Percentiles rank a stretch among this genome's conserved stretches.
phyloP scores from a whole-genome alignment of 2,113 vertebrate genomes.

The Melanerpes aurifrons region DNA sequence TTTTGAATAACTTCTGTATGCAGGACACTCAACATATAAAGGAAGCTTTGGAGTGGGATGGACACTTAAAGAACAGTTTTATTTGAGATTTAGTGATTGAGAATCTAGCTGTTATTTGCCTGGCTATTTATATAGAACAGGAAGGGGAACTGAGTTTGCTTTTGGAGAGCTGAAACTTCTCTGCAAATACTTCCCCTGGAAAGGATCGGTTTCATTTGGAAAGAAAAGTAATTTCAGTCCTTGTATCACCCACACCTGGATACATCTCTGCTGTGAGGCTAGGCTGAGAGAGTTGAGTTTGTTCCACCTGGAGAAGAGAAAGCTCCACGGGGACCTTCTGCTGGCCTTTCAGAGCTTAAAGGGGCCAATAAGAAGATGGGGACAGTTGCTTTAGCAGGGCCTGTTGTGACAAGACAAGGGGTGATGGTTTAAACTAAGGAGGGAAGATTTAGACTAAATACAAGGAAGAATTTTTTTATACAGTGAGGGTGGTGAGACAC shows the following conservation, averaged over 20 bases:
- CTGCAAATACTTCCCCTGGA: neutral
- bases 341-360: too few species aligned
- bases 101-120: slow-evolving; percentile 18
- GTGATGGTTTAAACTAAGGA: too few species aligned
- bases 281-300: too few species aligned
- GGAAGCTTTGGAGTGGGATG: neutral
- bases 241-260: neutral
- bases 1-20: neutral
- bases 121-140: slow-evolving; percentile 5
- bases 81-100: slow-evolving; percentile 28
- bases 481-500: too few species aligned
- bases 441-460: too few species aligned
- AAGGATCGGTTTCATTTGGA: neutral
- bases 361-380: too few species aligned
- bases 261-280: too few species aligned
- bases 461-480: too few species aligned
- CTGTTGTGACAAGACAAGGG: too few species aligned
- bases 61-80: neutral
- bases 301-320: too few species aligned
- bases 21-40: neutral
- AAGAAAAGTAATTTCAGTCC: neutral
- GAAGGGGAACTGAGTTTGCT: neutral
- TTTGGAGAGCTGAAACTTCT: neutral
- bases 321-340: too few species aligned
- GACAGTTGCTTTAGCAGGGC: too few species aligned